Conservation (phyloP, 2,113 vertebrate species). For the Asarcornis scutulata region DNA sequence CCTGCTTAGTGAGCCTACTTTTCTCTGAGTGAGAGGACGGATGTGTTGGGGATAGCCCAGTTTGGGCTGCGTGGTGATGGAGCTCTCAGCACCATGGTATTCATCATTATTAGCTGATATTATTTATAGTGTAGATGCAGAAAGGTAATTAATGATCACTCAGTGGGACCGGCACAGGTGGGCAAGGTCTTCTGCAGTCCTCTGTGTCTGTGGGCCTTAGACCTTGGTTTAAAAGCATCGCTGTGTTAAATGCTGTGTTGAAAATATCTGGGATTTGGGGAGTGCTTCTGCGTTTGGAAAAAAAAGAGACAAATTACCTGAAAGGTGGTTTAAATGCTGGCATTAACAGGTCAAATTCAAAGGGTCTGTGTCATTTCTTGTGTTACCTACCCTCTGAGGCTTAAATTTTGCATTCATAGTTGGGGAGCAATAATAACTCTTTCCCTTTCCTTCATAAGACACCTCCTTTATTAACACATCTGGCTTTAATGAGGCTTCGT, state of each 20-base stretch:
- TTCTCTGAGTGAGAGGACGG: rapidly evolving
- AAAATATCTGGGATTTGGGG: neutral
- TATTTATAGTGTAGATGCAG: neutral
- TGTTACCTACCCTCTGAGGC: neutral
- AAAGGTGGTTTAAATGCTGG: neutral
- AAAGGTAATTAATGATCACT: neutral
- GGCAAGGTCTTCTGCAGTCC: neutral
- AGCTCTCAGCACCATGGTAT: neutral
- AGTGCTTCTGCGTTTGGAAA: neutral
- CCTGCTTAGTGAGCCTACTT: neutral
- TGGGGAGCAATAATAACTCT: neutral
- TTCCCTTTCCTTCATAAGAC: neutral
- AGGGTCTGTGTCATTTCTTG: neutral
- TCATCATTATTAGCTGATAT: neutral
- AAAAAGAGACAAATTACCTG: neutral
- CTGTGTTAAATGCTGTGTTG: neutral
- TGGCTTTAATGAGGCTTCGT: neutral
- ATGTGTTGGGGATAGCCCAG: neutral
- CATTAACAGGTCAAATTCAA: neutral
- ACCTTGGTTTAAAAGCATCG: neutral
- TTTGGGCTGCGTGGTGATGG: rapidly evolving
- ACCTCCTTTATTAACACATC: neutral
- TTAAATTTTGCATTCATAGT: neutral
- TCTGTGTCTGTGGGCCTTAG: neutral
- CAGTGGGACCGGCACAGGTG: rapidly evolving